Base-by-base conservation (phyloP, 2,888 invertebrate species). In the Oxycera nigricornis region DNA sequence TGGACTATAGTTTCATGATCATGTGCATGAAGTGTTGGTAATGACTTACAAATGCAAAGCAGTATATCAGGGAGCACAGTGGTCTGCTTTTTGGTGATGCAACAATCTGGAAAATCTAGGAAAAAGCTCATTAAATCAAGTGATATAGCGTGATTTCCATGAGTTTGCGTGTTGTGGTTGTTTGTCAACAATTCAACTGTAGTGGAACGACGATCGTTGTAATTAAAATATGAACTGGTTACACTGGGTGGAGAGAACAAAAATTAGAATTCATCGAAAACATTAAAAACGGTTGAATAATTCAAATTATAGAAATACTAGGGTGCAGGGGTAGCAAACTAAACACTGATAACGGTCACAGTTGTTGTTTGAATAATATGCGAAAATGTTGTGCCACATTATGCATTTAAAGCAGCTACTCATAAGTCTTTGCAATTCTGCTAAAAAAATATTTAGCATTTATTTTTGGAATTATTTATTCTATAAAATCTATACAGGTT, bases 91-190 rank as follows among this genome's bases (percentile, higher is more conserved):
- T 55, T 55, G 24, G 17, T 22, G 22, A 20, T 55, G 52, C 22
- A 22, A 55, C 52, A 17, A 7, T 9, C 20, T 24, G 52, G 22
- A 24, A 55, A 55, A 55, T 55, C 52, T 9, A 50, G 22, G 55
- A 55, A 55, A 24, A 55, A 55, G 20, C 24, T 30, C 31, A 61
- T 61, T 61, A 61, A 7, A 62, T 62, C 11, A 31, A 39, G 17
- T 22, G 17, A 39, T 62, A 22, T 62, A 35, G 39, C 31, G 62
- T 35, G 11, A 35, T 35, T 35, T n/a, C 9, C 35, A 2, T 31
- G 39, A 22, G 24, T 17, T 55, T 17, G n/a, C 20, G 20, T 35
- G 9, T n/a, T n/a, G n/a, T 28, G n/a, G 22, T 46, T 62, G 62
- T 35, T 62, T 39, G 35, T 62, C 35, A 35, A 62, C 62, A 2